Base-by-base conservation (phyloP, 1,140 invertebrate species). In the Eumeta japonica region DNA sequence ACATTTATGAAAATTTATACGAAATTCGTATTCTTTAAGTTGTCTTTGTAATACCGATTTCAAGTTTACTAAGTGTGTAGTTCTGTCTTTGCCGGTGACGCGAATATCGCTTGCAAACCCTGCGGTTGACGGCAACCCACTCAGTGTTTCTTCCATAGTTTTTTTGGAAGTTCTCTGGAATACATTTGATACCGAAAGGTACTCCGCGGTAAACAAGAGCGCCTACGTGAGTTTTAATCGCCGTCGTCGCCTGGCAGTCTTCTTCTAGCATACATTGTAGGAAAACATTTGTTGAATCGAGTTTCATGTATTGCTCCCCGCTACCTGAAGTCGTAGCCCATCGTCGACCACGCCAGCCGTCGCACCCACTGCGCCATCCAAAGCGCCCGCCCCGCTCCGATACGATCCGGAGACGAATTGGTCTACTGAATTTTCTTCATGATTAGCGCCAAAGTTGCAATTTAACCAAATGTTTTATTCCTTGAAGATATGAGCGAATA, bases 91-190 rank as follows among this genome's bases (percentile, higher is more conserved):
- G 0, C 54, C 54, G 2, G 54, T 57, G 0, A 57, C 39, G 17
- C 48, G 50, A 17, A 62, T 55, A 33, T 62, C 54, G 15, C 58
- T 50, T 7, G 45, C 24, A 50, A 50, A 61, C 2, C 48, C 43
- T 2, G 57, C 50, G 1, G 31, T 36, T 0, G 28, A 34, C 4
- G 35, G 34, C 10, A 55, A 20, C 2, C 47, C 46, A 1, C 39
- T 31, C 10, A 61, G 39, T 1, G 50, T 45, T 15, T 58, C 53
- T 31, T 56, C 57, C 45, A 59, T 55, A 5, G 46, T 18, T 31
- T 51, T n/a, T 59, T 42, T 64, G 58, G 42, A 61, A 58, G 30
- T 58, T 59, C 40, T 55, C 51, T 0, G 53, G 52, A 5, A 59
- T 43, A 37, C 50, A 56, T n/a, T 40, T 49, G 10, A 57, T 48